Evolutionary conservation across 2,888 invertebrate genomes (phyloP).

Genomic region (Calliopum simillimum): DNA sequence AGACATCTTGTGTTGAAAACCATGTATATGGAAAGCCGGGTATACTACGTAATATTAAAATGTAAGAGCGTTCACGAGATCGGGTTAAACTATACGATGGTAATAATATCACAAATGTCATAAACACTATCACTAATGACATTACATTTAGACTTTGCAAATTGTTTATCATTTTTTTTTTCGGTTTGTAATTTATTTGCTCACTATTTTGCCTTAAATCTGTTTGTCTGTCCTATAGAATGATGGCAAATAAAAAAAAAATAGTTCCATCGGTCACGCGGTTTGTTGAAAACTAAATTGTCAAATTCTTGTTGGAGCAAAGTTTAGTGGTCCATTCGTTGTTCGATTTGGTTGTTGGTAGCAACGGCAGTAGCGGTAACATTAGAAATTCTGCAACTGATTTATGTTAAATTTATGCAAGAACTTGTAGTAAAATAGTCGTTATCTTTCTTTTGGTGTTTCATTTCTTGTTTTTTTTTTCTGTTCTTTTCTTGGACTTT

Average conservation of each 20-base stretch:
- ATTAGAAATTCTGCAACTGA: slow-evolving; percentile 36
- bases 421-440: slow-evolving; percentile 17
- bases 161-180: slow-evolving; percentile 3
- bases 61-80: slow-evolving; percentile 4
- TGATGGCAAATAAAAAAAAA: background rate
- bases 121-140: slow-evolving; percentile 17
- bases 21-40: slow-evolving; percentile 48
- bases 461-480: background rate
- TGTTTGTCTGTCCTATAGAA: background rate
- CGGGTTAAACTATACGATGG: background rate
- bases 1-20: slow-evolving; percentile 49
- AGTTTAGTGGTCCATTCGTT: background rate
- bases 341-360: no score
- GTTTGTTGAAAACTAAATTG: slow-evolving; percentile 46
- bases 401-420: slow-evolving; percentile 55
- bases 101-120: slow-evolving; percentile 15
- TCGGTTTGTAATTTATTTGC: background rate
- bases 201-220: background rate
- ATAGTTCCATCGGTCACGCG: slow-evolving; percentile 27
- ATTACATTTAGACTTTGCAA: no score
- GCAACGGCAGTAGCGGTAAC: no score
- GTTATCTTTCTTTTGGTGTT: background rate
- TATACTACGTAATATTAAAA: slow-evolving; percentile 38
- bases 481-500: slow-evolving; percentile 8
- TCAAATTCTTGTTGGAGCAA: slow-evolving; percentile 28